Base-by-base conservation (phyloP, 2,888 invertebrate genomes). In the Phrixothrix hirtus region DNA sequence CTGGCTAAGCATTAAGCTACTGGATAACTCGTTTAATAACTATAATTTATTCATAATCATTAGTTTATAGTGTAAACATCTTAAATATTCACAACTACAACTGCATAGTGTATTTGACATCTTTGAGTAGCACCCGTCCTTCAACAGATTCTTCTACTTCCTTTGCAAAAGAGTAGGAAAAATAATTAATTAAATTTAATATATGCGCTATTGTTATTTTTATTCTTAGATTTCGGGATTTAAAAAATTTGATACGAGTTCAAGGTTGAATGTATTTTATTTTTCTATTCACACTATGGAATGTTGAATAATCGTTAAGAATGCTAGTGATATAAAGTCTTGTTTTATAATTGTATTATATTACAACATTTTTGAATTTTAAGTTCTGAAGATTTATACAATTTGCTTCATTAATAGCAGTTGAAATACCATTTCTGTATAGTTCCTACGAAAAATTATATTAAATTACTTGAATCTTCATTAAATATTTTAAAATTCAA, bases 21-120 rank as follows among this genome's bases (percentile, higher is more conserved):
- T 31, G 47, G 31, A 38, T 38, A 32, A 47, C 37, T 30, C 15
- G 32, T 30, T 43, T 50, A 42, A 48, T 41, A 34, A 43, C 50
- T 50, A 38, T 50, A 50, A 50, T 50, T 43, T 50, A 50, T 50
- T 50, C 37, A 50, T 43, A 43, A 50, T 43, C 43, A 50, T 43
- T 43, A 48, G 43, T 50, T 32, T 31, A 37, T 32, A 31, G 29
- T 34, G 32, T 44, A 30, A 42, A 21, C 21, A 5, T 21, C 21
- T 21, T 5, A 21, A 41, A 16, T 16, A 11, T 21, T 34, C 32
- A 27, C 37, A 12, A 26, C 25, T 37, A 14, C n/a, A 26, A n/a
- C n/a, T 21, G 17, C 26, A 11, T 14, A 37, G 6, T n/a, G 7
- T 30, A 30, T 25, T 6, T 15, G 37, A 37, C 26, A 27, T 37